Conservation (phyloP, 2,888 invertebrate genomes). For the Ichneumoninae sp. region DNA sequence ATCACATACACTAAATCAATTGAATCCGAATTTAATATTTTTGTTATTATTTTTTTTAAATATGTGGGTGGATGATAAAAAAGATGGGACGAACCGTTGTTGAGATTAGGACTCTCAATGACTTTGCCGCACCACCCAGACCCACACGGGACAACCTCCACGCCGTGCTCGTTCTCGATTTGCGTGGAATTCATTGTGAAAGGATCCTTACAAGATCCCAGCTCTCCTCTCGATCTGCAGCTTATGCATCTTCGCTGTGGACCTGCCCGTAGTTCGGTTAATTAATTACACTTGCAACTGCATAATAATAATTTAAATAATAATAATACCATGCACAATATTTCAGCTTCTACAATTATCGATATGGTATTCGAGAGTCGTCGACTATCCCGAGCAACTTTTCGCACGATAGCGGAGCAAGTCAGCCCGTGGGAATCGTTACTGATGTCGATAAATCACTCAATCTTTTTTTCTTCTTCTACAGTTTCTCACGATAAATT, state of each 20-base stretch:
- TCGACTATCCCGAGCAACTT: slow-evolving; percentile 45
- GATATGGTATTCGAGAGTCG: slow-evolving; percentile 15
- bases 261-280: slow-evolving; percentile 83
- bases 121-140: slow-evolving; percentile 98
- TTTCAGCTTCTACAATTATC: background rate
- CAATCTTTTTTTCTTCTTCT: background rate
- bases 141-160: slow-evolving; percentile 92
- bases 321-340: background rate
- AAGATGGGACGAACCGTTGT: slow-evolving; percentile 87
- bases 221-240: slow-evolving; percentile 94
- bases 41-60: background rate
- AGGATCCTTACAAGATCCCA: slow-evolving; percentile 95
- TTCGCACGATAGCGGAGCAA: slow-evolving; percentile 17
- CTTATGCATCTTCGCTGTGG: slow-evolving; percentile 91
- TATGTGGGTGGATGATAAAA: background rate
- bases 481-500: background rate
- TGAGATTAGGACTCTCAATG: slow-evolving; percentile 91
- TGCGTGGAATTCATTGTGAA: slow-evolving; percentile 92
- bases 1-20: background rate
- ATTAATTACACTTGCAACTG: slow-evolving; percentile 32
- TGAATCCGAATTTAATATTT: background rate
- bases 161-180: slow-evolving; percentile 89
- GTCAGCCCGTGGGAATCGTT: slow-evolving; percentile 32
- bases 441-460: background rate
- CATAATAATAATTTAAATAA: background rate